Percentiles rank a stretch among this genome's conserved stretches.
Evolutionary conservation across 2,797 vertebrate species (phyloP).

Genomic region (Halcyon badia): DNA sequence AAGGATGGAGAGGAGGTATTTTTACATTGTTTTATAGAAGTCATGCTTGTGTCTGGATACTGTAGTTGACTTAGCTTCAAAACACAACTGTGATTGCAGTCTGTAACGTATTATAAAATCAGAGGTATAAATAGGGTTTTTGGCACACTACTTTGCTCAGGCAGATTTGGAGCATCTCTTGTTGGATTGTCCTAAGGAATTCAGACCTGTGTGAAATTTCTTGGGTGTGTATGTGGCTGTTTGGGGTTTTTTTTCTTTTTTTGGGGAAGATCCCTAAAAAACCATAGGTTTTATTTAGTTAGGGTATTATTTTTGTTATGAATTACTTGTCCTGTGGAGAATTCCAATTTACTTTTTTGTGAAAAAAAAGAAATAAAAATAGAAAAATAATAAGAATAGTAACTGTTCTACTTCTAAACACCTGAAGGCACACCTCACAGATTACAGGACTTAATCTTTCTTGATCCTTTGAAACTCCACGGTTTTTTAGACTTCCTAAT

Average conservation of each 20-base stretch:
- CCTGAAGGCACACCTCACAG: neutral
- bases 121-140: neutral
- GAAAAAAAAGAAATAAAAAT: neutral
- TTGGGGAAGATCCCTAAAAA: neutral
- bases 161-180: neutral
- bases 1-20: neutral
- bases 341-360: neutral
- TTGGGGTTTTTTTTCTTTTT: too few relatives aligned
- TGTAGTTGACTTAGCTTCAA: neutral
- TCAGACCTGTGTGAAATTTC: neutral
- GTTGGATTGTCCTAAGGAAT: neutral
- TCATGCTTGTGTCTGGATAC: neutral
- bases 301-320: neutral
- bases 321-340: neutral
- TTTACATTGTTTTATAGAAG: neutral
- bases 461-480: neutral
- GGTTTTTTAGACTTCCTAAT: neutral
- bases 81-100: neutral
- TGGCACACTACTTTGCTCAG: neutral
- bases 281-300: neutral
- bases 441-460: neutral
- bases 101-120: neutral
- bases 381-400: neutral
- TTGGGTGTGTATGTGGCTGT: neutral
- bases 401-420: neutral